A percentile compares a stretch with the other conserved stretches of the same genome.
These are phyloP conservation scores for Meandrusa payeni DNA, from an alignment of 2,888 invertebrate genomes.

Conservation along the genomic window DNA sequence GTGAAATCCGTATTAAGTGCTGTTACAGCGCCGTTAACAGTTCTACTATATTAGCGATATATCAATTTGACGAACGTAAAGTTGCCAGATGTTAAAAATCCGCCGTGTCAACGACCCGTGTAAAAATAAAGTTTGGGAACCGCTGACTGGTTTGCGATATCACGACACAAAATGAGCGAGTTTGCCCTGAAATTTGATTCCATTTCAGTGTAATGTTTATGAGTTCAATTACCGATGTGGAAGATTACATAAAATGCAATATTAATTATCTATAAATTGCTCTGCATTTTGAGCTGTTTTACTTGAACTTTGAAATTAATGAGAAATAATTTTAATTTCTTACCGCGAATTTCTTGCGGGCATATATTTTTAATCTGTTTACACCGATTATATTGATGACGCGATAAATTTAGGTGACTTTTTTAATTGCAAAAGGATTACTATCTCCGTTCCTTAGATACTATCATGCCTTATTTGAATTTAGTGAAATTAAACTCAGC, in stretches of 20 bases:
- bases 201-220: constrained; percentile 2
- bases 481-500: too few species aligned
- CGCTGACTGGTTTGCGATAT: background rate
- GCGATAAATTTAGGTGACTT: too few species aligned
- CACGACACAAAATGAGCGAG: too few species aligned
- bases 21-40: constrained; percentile 16
- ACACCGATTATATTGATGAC: too few species aligned
- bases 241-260: constrained; percentile 3
- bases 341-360: too few species aligned
- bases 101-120: constrained; percentile 22
- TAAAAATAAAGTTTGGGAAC: constrained; percentile 7
- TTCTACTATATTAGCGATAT: constrained; percentile 18
- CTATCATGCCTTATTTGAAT: background rate
- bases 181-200: constrained; percentile 11
- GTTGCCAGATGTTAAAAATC: constrained; percentile 24
- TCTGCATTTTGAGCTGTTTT: constrained; percentile 5
- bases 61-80: constrained; percentile 27
- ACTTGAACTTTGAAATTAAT: too few species aligned
- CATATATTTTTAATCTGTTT: too few species aligned
- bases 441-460: background rate
- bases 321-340: constrained; percentile 13
- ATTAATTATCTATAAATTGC: constrained; percentile 10
- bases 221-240: background rate
- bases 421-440: too few species aligned
- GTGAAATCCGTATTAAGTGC: constrained; percentile 12